Conservation (phyloP, 37 sponge, comb jelly and placozoan genomes). For the Crambe crambe region DNA sequence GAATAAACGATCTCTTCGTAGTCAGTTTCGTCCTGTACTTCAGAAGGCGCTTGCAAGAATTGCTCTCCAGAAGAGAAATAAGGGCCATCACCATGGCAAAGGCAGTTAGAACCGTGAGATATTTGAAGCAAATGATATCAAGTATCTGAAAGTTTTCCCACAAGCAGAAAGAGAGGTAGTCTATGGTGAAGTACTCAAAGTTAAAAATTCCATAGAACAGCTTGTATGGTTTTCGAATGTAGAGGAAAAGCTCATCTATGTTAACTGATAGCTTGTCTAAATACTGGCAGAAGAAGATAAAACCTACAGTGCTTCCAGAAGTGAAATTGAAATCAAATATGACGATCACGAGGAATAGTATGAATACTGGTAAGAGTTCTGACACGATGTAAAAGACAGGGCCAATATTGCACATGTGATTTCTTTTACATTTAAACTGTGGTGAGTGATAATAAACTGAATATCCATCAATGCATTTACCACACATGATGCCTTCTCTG, state of each 20-base stretch:
- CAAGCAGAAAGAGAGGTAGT: constrained; percentile 41
- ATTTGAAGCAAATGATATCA: constrained; percentile 33
- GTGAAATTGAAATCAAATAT: constrained; percentile 13
- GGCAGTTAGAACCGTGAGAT: constrained; percentile 30
- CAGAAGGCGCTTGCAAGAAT: not conserved
- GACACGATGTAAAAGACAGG: not conserved
- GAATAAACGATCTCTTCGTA: constrained; percentile 2
- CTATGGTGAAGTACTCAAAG: constrained; percentile 39
- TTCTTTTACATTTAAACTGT: not conserved
- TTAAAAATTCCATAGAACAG: constrained; percentile 18
- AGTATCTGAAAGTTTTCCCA: constrained; percentile 32
- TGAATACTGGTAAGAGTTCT: not conserved
- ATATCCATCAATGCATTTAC: not conserved
- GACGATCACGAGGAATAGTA: constrained; percentile 1
- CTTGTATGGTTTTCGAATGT: not conserved
- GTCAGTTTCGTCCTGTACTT: not conserved
- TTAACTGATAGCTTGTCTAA: not conserved
- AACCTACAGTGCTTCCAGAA: constrained; percentile 2
- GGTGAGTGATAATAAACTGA: not conserved
- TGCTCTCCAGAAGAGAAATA: not conserved
- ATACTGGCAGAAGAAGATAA: constrained; percentile 6
- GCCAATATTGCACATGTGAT: not conserved
- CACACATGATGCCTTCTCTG: not conserved
- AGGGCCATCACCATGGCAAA: constrained; percentile 3
- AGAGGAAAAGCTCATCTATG: not conserved